Evolutionary conservation across 1,140 invertebrate species (phyloP).

Genomic region (Lasaia peninsularis): DNA sequence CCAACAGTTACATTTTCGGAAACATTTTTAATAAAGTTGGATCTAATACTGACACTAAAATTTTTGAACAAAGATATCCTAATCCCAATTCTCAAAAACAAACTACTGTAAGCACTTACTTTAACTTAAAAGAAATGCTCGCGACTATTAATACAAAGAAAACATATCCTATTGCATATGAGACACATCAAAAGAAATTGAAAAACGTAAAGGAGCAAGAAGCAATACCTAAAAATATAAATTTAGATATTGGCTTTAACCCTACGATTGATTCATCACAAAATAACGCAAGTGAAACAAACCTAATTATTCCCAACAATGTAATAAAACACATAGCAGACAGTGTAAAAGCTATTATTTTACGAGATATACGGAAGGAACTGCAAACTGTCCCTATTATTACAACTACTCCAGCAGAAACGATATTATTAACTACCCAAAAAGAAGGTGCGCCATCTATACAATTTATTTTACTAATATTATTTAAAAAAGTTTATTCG

Average conservation of each 20-base stretch:
- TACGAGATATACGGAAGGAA: slow-evolving; percentile 47
- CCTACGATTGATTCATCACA: not conserved
- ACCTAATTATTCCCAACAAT: slow-evolving; percentile 29
- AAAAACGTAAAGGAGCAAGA: not conserved
- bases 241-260: not conserved
- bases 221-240: not conserved
- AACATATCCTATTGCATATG: not conserved
- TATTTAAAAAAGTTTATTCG: too few relatives aligned
- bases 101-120: not conserved
- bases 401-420: slow-evolving; percentile 13
- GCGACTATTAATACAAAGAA: not conserved
- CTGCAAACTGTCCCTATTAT: slow-evolving; percentile 7
- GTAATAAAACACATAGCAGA: slow-evolving; percentile 52
- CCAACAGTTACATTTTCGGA: not conserved
- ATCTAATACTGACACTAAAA: not conserved
- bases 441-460: not conserved
- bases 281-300: not conserved
- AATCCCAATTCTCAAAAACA: not conserved
- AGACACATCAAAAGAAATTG: not conserved
- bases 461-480: too few relatives aligned
- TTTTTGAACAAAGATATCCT: not conserved
- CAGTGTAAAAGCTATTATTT: slow-evolving; percentile 46
- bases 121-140: not conserved
- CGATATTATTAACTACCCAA: not conserved
- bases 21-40: not conserved